Conservation (phyloP, 1,140 invertebrate species). For the Semibalanus balanoides region DNA sequence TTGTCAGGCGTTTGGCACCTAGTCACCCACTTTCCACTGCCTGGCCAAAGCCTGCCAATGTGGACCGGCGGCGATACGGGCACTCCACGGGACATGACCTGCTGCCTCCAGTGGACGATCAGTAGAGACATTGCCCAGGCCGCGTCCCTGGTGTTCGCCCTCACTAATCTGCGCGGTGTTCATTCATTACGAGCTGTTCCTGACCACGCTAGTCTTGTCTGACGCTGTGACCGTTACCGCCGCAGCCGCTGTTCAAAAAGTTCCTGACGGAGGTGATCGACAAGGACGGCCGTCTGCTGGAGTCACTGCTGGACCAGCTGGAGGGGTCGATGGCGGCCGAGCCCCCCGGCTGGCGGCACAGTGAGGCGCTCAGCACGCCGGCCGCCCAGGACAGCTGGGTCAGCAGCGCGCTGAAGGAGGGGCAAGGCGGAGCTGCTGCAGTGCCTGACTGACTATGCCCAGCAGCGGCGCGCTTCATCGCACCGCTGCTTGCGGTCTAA, state of each 20-base stretch:
- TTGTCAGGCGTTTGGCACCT: too few relatives aligned
- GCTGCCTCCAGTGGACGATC: too few relatives aligned
- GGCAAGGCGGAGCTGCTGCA: slow-evolving; percentile 5
- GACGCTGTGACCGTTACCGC: too few relatives aligned
- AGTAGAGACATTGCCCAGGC: too few relatives aligned
- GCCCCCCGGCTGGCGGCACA: background rate
- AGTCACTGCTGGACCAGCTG: background rate
- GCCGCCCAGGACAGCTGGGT: background rate
- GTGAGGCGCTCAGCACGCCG: background rate
- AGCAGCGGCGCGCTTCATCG: background rate
- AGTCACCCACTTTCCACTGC: too few relatives aligned
- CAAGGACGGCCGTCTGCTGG: background rate
- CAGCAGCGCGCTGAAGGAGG: slow-evolving; percentile 4
- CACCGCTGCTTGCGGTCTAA: background rate
- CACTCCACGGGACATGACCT: too few relatives aligned
- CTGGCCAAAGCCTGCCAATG: too few relatives aligned
- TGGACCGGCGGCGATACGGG: too few relatives aligned
- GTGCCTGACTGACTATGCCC: background rate
- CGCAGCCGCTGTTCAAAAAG: background rate
- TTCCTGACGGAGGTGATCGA: background rate
- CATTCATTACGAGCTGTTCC: too few relatives aligned
- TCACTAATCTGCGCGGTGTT: too few relatives aligned
- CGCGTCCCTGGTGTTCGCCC: too few relatives aligned
- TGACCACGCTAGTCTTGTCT: too few relatives aligned
- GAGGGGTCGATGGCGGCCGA: background rate